phyloP scores from a whole-genome alignment of 2,888 invertebrate species.

The Chrysomela aeneicollis region DNA sequence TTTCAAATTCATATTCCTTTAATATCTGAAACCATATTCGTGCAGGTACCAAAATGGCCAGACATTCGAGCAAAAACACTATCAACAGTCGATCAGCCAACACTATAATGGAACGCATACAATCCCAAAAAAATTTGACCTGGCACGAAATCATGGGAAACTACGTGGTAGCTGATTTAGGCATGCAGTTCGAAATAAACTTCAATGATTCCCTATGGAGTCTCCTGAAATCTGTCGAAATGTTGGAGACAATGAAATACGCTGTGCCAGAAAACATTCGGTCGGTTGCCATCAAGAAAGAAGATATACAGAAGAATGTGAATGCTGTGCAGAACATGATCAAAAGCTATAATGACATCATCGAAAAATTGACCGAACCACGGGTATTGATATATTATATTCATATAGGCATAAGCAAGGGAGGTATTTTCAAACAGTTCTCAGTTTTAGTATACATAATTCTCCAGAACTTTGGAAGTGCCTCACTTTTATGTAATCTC shows the following conservation, averaged over 20 bases:
- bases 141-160: slow-evolving; percentile 78
- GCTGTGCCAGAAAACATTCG: slow-evolving; percentile 64
- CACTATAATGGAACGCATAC: slow-evolving; percentile 51
- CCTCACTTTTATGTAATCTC: too few relatives aligned
- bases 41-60: slow-evolving; percentile 18
- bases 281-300: slow-evolving; percentile 69
- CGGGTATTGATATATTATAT: slow-evolving; percentile 68
- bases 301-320: slow-evolving; percentile 71
- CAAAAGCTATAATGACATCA: slow-evolving; percentile 70
- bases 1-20: too few relatives aligned
- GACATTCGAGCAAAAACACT: slow-evolving; percentile 20
- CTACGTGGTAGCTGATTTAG: slow-evolving; percentile 72
- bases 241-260: slow-evolving; percentile 76
- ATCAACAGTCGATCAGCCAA: slow-evolving; percentile 34
- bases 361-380: slow-evolving; percentile 72
- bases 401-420: too few relatives aligned
- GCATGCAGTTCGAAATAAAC: slow-evolving; percentile 72
- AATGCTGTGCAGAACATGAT: slow-evolving; percentile 70
- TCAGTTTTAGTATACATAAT: too few relatives aligned
- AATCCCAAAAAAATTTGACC: slow-evolving; percentile 58
- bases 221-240: slow-evolving; percentile 75
- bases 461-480: too few relatives aligned
- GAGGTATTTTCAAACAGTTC: too few relatives aligned
- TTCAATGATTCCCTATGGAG: slow-evolving; percentile 73
- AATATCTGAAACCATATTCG: neutral